phyloP scores from a whole-genome alignment of 2,888 invertebrate species.

The Lacanobia wlatinum region DNA sequence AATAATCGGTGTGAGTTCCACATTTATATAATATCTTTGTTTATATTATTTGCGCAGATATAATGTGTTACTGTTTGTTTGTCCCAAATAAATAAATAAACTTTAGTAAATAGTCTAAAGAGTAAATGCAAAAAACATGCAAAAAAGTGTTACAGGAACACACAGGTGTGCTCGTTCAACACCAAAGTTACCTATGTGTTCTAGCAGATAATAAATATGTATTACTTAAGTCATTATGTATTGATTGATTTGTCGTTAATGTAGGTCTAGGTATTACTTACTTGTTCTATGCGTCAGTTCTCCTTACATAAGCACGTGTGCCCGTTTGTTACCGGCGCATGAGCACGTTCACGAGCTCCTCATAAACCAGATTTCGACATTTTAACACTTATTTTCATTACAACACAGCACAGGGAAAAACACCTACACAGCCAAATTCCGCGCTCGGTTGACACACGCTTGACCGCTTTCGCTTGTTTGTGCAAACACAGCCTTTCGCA shows the following conservation, averaged over 20 bases:
- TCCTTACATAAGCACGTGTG: slow-evolving; percentile 88
- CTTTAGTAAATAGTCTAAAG: not conserved
- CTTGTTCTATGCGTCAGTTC: slow-evolving; percentile 80
- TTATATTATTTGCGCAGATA: too few species aligned
- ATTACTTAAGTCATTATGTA: slow-evolving; percentile 39
- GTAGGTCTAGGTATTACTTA: slow-evolving; percentile 76
- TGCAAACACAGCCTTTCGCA: slow-evolving; percentile 78
- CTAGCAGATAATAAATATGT: slow-evolving; percentile 22
- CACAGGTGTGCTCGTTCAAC: slow-evolving; percentile 19
- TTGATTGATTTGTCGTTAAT: slow-evolving; percentile 49
- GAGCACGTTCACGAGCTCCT: slow-evolving; percentile 82
- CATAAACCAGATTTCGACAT: slow-evolving; percentile 88
- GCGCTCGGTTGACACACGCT: slow-evolving; percentile 76
- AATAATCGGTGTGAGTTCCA: too few species aligned
- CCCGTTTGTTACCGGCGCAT: slow-evolving; percentile 83
- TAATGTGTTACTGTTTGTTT: too few species aligned
- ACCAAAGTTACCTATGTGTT: slow-evolving; percentile 5
- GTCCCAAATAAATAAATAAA: too few species aligned
- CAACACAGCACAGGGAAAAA: slow-evolving; percentile 85
- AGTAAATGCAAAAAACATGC: not conserved
- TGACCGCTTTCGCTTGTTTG: slow-evolving; percentile 86
- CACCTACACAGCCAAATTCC: slow-evolving; percentile 85
- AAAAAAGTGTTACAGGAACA: slow-evolving; percentile 8
- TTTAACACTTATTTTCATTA: slow-evolving; percentile 88
- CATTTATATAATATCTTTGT: too few species aligned